A percentile compares a stretch with the other conserved stretches of the same genome.
phyloP scores from a whole-genome alignment of 2,797 vertebrate species.

The Gallirallus australis region DNA sequence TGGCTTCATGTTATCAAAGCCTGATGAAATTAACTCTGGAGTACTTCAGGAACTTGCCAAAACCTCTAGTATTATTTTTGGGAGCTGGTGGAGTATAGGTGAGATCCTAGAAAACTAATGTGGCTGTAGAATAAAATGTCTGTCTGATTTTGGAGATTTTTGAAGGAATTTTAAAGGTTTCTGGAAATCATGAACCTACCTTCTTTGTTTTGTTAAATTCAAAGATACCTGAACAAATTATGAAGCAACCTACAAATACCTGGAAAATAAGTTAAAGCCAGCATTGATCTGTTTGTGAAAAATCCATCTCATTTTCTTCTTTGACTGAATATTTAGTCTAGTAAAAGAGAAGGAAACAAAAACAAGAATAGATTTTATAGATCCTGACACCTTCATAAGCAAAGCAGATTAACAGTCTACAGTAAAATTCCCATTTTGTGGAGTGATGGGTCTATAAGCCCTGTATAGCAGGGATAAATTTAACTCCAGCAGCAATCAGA shows the following conservation, averaged over 20 bases:
- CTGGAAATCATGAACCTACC: not conserved
- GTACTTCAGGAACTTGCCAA: not conserved
- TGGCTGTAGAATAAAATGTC: not conserved
- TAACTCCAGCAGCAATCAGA: not conserved
- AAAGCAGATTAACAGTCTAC: not conserved
- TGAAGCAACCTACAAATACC: not conserved
- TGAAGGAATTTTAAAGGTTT: not conserved
- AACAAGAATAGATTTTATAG: constrained; percentile 14
- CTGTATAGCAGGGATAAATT: not conserved
- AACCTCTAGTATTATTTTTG: not conserved
- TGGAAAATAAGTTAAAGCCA: not conserved
- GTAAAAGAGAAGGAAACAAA: not conserved
- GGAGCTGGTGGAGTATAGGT: not conserved
- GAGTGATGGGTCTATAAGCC: not conserved
- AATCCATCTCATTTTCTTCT: not conserved
- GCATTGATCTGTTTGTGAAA: not conserved
- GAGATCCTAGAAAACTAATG: not conserved
- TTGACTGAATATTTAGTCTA: not conserved
- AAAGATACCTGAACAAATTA: not conserved
- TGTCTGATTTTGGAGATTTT: not conserved
- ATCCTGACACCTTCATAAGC: not conserved
- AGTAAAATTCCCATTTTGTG: not conserved
- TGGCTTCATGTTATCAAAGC: not conserved
- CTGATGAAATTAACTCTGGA: not conserved
- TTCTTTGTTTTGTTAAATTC: not conserved